Percentiles rank a stretch among this genome's conserved stretches.
phyloP scores from a whole-genome alignment of 2,113 vertebrate species.

The Oncorhynchus kisutch region DNA sequence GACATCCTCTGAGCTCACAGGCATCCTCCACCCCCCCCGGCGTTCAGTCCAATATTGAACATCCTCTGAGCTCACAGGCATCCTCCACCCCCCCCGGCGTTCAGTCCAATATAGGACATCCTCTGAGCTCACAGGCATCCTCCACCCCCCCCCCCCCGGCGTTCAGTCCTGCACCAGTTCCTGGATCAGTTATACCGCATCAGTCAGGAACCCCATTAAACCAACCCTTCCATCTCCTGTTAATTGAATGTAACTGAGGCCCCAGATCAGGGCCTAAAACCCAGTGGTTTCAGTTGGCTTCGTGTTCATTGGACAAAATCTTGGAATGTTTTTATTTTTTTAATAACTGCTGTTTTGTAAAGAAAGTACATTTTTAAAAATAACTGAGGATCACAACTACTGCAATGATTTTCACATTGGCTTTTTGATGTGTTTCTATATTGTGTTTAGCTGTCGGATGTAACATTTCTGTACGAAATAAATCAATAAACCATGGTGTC shows the following conservation, averaged over 20 bases:
- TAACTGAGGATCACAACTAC: constrained; percentile 55
- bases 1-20: too few species aligned
- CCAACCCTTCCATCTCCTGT: not conserved
- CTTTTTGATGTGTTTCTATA: constrained; percentile 53
- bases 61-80: too few species aligned
- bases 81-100: too few species aligned
- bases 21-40: too few species aligned
- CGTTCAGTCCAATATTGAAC: too few species aligned
- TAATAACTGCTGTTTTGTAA: constrained; percentile 60
- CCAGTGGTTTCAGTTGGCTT: constrained; percentile 36
- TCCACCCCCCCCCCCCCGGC: too few species aligned
- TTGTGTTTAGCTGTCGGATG: constrained; percentile 47
- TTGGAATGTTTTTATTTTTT: constrained; percentile 41
- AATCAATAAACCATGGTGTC: constrained; percentile 64
- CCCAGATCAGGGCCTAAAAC: constrained; percentile 15
- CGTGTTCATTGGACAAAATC: constrained; percentile 45
- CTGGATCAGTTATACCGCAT: not conserved
- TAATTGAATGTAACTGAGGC: constrained; percentile 33
- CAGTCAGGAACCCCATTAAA: not conserved
- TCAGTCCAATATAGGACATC: too few species aligned
- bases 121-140: too few species aligned
- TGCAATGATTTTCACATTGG: constrained; percentile 56
- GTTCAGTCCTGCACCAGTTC: not conserved
- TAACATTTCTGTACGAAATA: constrained; percentile 64
- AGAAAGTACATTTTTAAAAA: constrained; percentile 48